phyloP scores from a whole-genome alignment of 1,140 invertebrate species.

The Proales similis region DNA sequence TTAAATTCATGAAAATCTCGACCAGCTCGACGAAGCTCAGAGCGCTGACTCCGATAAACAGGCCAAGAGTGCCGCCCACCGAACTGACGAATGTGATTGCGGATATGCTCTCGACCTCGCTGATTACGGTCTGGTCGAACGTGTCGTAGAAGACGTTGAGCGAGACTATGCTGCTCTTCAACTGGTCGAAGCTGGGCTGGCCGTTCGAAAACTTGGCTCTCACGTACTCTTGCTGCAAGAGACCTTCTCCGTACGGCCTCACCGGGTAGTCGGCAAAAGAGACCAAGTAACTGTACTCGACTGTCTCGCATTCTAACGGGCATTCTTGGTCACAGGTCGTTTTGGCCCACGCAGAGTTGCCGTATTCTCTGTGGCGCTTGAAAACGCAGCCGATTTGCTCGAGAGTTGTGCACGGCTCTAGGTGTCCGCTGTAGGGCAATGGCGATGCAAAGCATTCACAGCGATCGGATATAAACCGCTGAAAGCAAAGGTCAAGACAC shows the following conservation, averaged over 20 bases:
- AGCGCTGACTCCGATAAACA: neutral
- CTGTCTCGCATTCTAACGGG: slow-evolving; percentile 16
- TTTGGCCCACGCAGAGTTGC: neutral
- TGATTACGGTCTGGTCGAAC: slow-evolving; percentile 3
- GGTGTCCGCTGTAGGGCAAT: neutral
- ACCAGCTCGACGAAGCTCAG: neutral
- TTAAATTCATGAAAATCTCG: neutral
- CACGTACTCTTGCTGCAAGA: no score
- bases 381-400: no score
- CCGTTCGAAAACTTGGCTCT: no score
- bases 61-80: slow-evolving; percentile 10
- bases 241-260: no score
- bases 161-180: neutral
- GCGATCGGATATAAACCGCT: slow-evolving; percentile 1
- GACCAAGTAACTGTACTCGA: no score
- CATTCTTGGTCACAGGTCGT: neutral
- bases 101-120: neutral
- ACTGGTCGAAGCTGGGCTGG: neutral
- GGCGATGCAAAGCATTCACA: neutral
- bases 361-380: no score
- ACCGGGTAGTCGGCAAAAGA: no score
- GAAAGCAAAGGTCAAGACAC: neutral
- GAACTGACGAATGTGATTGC: neutral
- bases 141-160: slow-evolving; percentile 7
- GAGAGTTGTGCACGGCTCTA: no score